Evolutionary conservation across 2,888 invertebrate species (phyloP), one percentile per base, ranked within the genome.

Genomic region (Aplocera efformata): DNA sequence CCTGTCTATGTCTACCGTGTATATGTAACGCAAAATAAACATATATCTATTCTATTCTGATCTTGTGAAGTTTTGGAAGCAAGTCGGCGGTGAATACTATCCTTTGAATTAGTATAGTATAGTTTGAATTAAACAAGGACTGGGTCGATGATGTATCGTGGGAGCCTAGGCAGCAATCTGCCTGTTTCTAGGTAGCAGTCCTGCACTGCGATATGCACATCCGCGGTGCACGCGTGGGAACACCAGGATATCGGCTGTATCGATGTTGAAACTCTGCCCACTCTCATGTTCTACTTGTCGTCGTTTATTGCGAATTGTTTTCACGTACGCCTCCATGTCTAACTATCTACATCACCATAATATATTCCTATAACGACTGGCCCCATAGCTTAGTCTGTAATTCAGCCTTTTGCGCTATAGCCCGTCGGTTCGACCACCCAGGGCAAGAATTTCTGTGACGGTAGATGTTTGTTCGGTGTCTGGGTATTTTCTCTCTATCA

Each of bases 151-250:
- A 22, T 40, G 36, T 22, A 32, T 32, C 40, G 45, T 45, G 45
- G 29, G 45, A 45, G 36, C 26, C 35, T 28, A 40, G 36, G 36
- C 36, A 28, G 36, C 45, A 40, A 45, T 40, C 36, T 39, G 44
- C 17, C 17, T 27, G 40, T 50, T 10, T 42, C 37, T 32, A 27
- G 33, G 31, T 40, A 21, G 9, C 17, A 42, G 40, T 38, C 25
- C 38, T 41, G 20, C 31, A 23, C 17, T 7, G 27, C 33, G 73
- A 74, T 74, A 73, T 57, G 58, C 60, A 67, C 72, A 60, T 75
- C 74, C 73, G 68, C 60, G 49, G 8, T 39, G 35, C 48, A 46
- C 59, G 72, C 72, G 76, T 76, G 70, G 72, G 67, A 71, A 67
- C 55, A 45, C 48, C 63, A 63, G 63, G 63, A 66, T 67, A 67